Base-by-base conservation (phyloP, 2,113 vertebrate species). In the Pyxicephalus adspersus region DNA sequence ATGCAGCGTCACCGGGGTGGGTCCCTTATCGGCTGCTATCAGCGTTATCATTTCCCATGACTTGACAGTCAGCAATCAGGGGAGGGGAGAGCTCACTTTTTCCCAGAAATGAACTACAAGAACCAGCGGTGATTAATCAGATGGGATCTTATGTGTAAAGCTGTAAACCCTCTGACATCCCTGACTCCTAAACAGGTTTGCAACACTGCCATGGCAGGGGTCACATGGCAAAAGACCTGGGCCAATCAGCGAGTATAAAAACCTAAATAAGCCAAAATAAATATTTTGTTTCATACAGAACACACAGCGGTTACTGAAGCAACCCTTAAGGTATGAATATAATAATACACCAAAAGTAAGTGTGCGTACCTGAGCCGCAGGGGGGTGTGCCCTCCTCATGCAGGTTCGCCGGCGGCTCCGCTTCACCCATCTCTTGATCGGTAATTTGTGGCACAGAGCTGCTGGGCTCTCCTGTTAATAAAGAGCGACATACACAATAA, bases 351-450 rank as follows among this genome's bases (percentile, higher is more conserved):
- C 22, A 13, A 5, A 52, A 15, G 18, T 20, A 19, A 34, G 7
- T 66, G 2, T 5, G 4, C 19, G 52, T 78, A 78, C 79, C 79
- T 81, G 79, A 66, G 64, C 50, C 7, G 65, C 79, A 26, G 18
- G 70, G 71, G 25, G 70, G 63, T 1, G 60, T 57, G 4, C 28
- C 29, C 17, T 45, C 51, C 16, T 74, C 20, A 3, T 45, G 54
- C 26, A 64, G 13, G 18, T 52, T 26, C 6, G 58, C 57, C 60
- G n/a, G 13, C 13, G 67, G 13, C 2, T 15, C 51, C 17, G 29
- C n/a, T 38, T 81, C 79, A 57, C 26, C 67, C 20, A 18, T 15
- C 38, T 74, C 79, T 26, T 74, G 45, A 8, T 81, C 79, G 38
- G 65, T 11, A 9, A 29, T 23, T 13, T 74, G 60, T 11, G 51